Percentiles rank a stretch among this genome's conserved stretches.
These are phyloP conservation scores for Setophaga kirtlandii DNA, from an alignment of 2,113 vertebrate genomes.

Conservation along the genomic window DNA sequence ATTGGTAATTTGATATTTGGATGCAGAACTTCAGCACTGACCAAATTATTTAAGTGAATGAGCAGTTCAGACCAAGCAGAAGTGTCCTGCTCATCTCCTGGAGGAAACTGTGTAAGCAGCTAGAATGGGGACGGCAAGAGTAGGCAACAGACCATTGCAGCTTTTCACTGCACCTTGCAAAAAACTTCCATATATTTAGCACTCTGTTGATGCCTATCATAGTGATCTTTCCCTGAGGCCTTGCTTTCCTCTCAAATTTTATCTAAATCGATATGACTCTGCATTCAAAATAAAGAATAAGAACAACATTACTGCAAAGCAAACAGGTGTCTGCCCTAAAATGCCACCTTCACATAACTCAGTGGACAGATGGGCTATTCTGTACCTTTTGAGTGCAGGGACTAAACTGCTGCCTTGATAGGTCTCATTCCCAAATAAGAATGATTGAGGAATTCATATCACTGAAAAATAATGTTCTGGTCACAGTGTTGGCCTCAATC, in stretches of 20 bases:
- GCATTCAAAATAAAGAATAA: conserved; percentile 32
- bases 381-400: neutral
- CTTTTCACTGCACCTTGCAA: conserved; percentile 16
- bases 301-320: neutral
- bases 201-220: conserved; percentile 1
- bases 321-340: conserved; percentile 24
- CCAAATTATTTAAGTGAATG: neutral
- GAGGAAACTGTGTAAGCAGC: neutral
- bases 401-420: neutral
- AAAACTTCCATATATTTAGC: conserved; percentile 44
- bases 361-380: neutral
- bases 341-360: neutral
- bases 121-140: conserved; percentile 5
- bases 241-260: neutral
- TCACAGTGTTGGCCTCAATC: neutral
- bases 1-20: too few species aligned
- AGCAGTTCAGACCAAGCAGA: neutral
- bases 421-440: neutral
- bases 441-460: neutral
- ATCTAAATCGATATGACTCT: neutral
- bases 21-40: neutral
- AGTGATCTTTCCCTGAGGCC: conserved; percentile 6
- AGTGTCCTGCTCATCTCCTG: neutral
- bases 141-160: neutral
- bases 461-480: neutral